phyloP scores from a whole-genome alignment of 2,113 vertebrate species.

The Tor tambroides region DNA sequence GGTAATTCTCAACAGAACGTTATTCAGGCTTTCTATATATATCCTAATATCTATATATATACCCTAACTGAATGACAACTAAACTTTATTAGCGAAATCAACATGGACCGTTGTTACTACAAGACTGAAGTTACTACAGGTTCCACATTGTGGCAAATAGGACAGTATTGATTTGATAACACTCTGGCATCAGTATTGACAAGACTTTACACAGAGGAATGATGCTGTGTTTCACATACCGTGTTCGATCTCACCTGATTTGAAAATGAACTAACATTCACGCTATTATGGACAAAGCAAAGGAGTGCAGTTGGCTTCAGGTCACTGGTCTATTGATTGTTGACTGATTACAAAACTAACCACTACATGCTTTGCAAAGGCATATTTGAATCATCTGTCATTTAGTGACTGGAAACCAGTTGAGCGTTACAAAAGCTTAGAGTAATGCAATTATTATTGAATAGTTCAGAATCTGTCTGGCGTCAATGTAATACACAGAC shows the following conservation, averaged over 20 bases:
- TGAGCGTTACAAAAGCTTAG: neutral
- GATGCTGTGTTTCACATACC: conserved; percentile 16
- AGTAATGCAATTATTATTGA: neutral
- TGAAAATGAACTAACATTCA: neutral
- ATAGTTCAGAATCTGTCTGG: neutral
- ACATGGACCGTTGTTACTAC: neutral
- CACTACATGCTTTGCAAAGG: neutral
- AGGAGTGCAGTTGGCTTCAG: neutral
- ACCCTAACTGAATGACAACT: neutral
- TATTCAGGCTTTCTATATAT: neutral
- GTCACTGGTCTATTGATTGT: conserved; percentile 15
- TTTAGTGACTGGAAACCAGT: conserved; percentile 2
- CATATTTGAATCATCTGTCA: neutral
- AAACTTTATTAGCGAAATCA: neutral
- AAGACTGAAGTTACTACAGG: neutral
- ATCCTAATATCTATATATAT: neutral
- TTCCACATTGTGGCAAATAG: conserved; percentile 39
- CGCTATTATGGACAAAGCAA: conserved; percentile 17
- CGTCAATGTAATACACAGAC: conserved; percentile 40
- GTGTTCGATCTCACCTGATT: neutral
- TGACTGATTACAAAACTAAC: neutral
- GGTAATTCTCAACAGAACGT: neutral
- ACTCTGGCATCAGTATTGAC: conserved; percentile 39
- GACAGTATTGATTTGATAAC: conserved; percentile 25
- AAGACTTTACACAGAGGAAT: conserved; percentile 14